Evolutionary conservation across 2,888 invertebrate species (phyloP).

Genomic region (Melolontha melolontha): DNA sequence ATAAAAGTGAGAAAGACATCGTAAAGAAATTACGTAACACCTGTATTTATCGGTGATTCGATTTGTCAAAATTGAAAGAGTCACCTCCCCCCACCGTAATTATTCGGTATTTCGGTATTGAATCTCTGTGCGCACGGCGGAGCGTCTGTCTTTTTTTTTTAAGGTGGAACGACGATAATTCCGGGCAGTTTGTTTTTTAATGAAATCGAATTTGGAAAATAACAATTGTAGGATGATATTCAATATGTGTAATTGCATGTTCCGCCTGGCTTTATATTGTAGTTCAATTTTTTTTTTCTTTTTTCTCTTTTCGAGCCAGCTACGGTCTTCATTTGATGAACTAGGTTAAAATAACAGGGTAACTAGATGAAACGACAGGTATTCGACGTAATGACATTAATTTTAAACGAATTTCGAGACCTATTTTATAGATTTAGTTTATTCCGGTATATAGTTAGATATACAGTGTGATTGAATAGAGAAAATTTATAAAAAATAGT

Average conservation of each 20-base stretch:
- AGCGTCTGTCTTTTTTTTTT: constrained; percentile 14
- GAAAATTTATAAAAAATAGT: too few relatives aligned
- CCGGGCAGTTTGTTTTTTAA: constrained; percentile 36
- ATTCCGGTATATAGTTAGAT: background rate
- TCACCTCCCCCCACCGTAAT: constrained; percentile 19
- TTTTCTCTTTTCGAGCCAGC: background rate
- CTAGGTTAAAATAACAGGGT: constrained; percentile 35
- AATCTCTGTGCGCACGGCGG: constrained; percentile 1
- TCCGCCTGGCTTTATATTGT: background rate
- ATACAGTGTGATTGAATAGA: background rate
- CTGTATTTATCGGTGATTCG: constrained; percentile 34
- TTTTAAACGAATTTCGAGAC: constrained; percentile 2
- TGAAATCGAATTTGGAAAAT: constrained; percentile 38
- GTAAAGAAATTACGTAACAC: constrained; percentile 35
- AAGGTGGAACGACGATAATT: constrained; percentile 18
- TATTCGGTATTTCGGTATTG: constrained; percentile 3
- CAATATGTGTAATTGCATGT: constrained; percentile 36
- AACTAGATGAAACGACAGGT: constrained; percentile 30
- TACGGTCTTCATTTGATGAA: constrained; percentile 30
- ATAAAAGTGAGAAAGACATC: constrained; percentile 5
- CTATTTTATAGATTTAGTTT: background rate
- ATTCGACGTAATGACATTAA: constrained; percentile 28
- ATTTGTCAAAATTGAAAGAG: constrained; percentile 37
- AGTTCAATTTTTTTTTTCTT: constrained; percentile 6
- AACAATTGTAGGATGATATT: constrained; percentile 38